These are phyloP conservation scores for Oenanthe melanoleuca DNA, from an alignment of 2,113 vertebrate genomes.

Conservation along the genomic window DNA sequence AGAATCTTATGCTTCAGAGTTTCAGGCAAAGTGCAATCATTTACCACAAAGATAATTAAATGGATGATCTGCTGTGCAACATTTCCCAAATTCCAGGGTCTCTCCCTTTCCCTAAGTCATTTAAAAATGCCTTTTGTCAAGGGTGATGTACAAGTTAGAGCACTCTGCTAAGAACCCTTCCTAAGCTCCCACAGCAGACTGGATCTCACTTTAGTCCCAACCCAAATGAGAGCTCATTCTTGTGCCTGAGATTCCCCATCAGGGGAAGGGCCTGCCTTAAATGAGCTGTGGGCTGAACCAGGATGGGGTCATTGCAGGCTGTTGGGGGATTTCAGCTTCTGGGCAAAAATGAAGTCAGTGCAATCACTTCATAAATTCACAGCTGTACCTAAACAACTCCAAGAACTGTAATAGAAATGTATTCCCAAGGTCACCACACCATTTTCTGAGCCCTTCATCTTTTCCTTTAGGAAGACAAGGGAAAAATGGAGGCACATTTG, in stretches of 20 bases:
- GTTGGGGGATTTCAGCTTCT: background rate
- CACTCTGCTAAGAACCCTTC: background rate
- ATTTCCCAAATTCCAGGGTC: background rate
- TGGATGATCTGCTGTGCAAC: background rate
- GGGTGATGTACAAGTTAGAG: background rate
- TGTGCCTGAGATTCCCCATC: background rate
- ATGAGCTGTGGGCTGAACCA: background rate
- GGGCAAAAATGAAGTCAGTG: background rate
- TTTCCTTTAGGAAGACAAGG: background rate
- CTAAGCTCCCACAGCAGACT: background rate
- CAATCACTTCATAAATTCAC: background rate
- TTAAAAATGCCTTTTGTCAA: background rate
- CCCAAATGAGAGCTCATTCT: background rate
- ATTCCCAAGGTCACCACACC: background rate
- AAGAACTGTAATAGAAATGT: background rate
- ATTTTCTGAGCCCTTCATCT: background rate
- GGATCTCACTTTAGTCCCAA: background rate
- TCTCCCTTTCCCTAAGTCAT: accelerated
- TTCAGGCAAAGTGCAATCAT: accelerated
- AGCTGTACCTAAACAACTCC: background rate
- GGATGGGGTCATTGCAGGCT: background rate
- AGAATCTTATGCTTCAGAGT: background rate
- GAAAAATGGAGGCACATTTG: background rate
- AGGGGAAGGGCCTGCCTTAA: background rate
- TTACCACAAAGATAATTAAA: background rate